Conservation (phyloP, 2,113 vertebrate genomes). For the Sigmodon hispidus region DNA sequence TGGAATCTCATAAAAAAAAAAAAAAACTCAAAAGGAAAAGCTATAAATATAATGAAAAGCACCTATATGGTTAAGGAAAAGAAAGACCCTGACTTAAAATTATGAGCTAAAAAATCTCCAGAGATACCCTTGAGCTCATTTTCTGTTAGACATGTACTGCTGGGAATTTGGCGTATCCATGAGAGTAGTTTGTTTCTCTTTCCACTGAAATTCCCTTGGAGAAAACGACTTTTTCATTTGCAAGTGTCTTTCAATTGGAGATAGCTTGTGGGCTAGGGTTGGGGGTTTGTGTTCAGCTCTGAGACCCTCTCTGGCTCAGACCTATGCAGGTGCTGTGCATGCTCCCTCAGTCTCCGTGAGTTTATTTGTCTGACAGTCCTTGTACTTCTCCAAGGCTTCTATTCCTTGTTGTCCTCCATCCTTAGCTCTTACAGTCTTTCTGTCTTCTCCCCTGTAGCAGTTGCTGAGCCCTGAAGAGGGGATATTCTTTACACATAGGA, state of each 20-base stretch:
- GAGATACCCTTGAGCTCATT: neutral
- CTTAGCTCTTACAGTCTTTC: neutral
- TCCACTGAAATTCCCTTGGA: neutral
- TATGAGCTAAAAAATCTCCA: neutral
- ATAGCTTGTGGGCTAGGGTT: neutral
- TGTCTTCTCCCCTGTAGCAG: neutral
- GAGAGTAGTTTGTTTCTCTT: neutral
- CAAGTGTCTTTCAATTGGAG: neutral
- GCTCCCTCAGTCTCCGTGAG: neutral
- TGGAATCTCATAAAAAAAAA: neutral
- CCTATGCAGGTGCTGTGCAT: neutral
- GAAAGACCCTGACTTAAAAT: neutral
- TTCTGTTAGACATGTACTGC: neutral
- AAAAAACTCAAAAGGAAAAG: neutral
- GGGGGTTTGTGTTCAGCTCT: neutral
- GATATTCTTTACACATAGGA: neutral
- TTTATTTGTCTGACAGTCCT: neutral
- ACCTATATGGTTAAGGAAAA: neutral
- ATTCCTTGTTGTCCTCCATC: neutral
- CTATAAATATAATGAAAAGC: neutral
- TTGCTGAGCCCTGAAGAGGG: neutral
- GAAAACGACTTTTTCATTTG: neutral
- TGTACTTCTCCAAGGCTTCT: too few relatives aligned
- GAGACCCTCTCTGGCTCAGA: too few relatives aligned
- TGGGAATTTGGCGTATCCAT: neutral